These are phyloP conservation scores for Pseudomyrmex gracilis DNA, from an alignment of 1,140 invertebrate species.

Conservation along the genomic window DNA sequence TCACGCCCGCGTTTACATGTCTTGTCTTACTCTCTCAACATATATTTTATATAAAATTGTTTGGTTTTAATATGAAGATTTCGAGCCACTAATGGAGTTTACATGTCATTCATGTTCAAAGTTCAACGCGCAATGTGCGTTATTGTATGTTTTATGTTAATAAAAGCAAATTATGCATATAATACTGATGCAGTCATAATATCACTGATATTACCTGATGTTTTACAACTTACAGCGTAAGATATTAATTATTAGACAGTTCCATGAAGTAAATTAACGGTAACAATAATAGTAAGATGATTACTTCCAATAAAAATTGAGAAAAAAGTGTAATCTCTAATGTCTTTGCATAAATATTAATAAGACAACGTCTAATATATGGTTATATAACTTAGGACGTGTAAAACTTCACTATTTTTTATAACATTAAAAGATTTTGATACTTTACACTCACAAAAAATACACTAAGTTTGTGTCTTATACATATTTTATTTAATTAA, in stretches of 20 bases:
- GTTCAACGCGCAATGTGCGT: neutral
- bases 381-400: neutral
- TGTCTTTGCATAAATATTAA: conserved; percentile 5
- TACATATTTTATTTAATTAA: conserved; percentile 23
- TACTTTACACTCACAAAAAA: no score
- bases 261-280: conserved; percentile 9
- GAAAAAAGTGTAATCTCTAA: conserved; percentile 5
- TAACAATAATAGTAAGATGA: neutral
- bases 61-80: neutral
- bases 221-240: neutral
- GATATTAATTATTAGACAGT: neutral
- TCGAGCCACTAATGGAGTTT: neutral
- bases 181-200: neutral
- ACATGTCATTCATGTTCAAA: neutral
- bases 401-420: neutral
- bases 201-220: neutral
- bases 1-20: conserved; percentile 55
- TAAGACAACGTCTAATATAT: neutral
- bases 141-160: no score
- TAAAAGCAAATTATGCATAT: neutral
- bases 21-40: conserved; percentile 66
- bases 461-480: no score
- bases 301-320: neutral
- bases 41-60: conserved; percentile 39
- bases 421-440: no score